Base-by-base conservation (phyloP, 1,140 invertebrate species). In the Caenorhabditis briggsae region DNA sequence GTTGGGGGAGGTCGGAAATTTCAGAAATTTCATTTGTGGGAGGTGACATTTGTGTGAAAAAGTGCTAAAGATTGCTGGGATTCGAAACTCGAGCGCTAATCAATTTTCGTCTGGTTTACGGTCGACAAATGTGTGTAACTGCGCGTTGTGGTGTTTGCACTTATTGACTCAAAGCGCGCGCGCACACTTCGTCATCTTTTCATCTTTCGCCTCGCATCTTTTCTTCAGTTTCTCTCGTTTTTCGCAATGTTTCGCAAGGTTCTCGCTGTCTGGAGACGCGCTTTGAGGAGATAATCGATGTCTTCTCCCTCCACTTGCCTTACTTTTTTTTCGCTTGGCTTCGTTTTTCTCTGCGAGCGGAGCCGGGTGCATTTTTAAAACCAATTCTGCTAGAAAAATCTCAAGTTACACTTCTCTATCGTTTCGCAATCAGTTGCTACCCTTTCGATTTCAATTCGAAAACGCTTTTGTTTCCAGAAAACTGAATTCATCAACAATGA, bases 141-240 rank as follows among this genome's bases (percentile, higher is more conserved):
- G 43, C 33, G 46, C 70, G 70, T 78, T 18, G 16, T 18, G 3
- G 70, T 78, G 70, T 78, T 23, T 50, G 46, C 70, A 12, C 12
- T 23, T 78, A 78, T 78, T n/a, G 70, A 78, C 46, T 70, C n/a
- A 2, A 8, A 70, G 61, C 11, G 33, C 61, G 61, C 61, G 23
- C 61, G 61, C 12, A 18, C 3, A 12, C 43, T 46, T 43, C 41
- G 11, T 12, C 64, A 18, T 46, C 64, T 11, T 16, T 43, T 70
- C 25, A 33, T 64, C 20, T 59, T 59, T 59, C 18, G 8, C 56
- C n/a, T 18, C 2, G 33, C 33, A 20, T 59, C 56, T 59, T 59
- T 20, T 23, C 56, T 20, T 1, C 8, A 59, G 20, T 53, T 53
- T 53, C 16, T n/a, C 20, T 23, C 56, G 56, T 59, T 33, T 33